Evolutionary conservation across 2,888 invertebrate species (phyloP), one percentile per base, ranked within the genome.

Genomic region (Mesorhabditis spiculigera): DNA sequence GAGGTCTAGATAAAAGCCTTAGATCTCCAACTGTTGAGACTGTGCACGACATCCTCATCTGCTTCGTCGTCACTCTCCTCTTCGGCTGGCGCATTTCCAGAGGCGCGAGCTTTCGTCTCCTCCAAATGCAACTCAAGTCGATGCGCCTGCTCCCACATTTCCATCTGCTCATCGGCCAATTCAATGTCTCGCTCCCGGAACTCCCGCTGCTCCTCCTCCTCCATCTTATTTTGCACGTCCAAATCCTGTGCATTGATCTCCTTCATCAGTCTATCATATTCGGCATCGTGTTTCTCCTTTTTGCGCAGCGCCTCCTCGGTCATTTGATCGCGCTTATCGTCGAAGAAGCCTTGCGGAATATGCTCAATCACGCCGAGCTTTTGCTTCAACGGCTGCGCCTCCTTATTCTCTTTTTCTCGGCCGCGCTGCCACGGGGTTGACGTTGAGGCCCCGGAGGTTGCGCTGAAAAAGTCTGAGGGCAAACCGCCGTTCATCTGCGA

Each of bases 271-370:
- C n/a, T 13, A 28, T 74, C 72, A 66, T 67, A 75, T 67, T 75
- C 73, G 0, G 65, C 68, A 42, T 73, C 73, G 0, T 73, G 63
- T 45, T 70, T 66, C 10, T 70, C 73, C 28, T 72, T 74, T 62
- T 69, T 71, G 45, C 71, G 72, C 4, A 67, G 68, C 43, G 73
- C 71, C 45, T 74, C 75, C 50, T 44, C 5, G 13, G 41, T n/a
- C 3, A 73, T 70, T 66, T 75, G 73, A n/a, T 68, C 71, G 63
- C 73, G 71, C 69, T 78, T 79, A 63, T 80, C 79, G 58, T 80
- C 80, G 73, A 80, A 80, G 69, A 80, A 80, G 44, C 79, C 79
- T 5, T 73, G 71, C 10, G 80, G 80, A 28, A 80, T 73, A 16
- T 76, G 75, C 65, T 78, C 78, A 58, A 80, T 77, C 28, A 75